Base-by-base conservation (phyloP, 1,140 invertebrate genomes). In the Drosophila busckii region DNA sequence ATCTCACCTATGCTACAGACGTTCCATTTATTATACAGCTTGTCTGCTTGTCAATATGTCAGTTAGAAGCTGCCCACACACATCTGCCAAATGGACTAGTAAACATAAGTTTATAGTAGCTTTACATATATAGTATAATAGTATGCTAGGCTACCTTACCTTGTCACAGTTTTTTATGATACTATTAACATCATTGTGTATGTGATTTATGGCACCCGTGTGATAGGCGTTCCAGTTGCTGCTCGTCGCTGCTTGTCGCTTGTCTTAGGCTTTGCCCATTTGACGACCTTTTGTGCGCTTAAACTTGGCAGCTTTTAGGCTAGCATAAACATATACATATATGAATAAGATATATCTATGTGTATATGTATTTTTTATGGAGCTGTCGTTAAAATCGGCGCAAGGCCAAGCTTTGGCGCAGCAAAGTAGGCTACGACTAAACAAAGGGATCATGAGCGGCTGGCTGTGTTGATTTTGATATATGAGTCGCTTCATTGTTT, bases 141-240 rank as follows among this genome's bases (percentile, higher is more conserved):
- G 31, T 53, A 23, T 29, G 13, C 28, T 17, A 38, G 50, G 29
- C n/a, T 50, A 22, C 16, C 26, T 17, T 60, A 50, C 60, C 37
- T 66, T 69, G 59, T 53, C 46, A 54, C 48, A 58, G 45, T 65
- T 73, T 69, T n/a, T 80, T 82, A 80, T 49, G 73, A 69, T 64
- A 69, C 75, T 82, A 82, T 65, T 75, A 75, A 82, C 64, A 82
- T 78, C 73, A 73, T 68, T 68, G 58, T 80, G 41, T 54, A 56
- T 59, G 62, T 80, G 71, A 80, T 78, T 71, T 78, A 78, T 58
- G 63, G 25, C 4, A 38, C 19, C 10, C 13, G 40, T 8, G 41
- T 40, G 45, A 53, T 40, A 54, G 34, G 34, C 40, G 22, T 9
- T 44, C 15, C 10, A 8, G 17, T 23, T 38, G n/a, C n/a, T n/a